Base-by-base conservation (phyloP, 2,888 invertebrate species). In the Steinernema carpocapsae region DNA sequence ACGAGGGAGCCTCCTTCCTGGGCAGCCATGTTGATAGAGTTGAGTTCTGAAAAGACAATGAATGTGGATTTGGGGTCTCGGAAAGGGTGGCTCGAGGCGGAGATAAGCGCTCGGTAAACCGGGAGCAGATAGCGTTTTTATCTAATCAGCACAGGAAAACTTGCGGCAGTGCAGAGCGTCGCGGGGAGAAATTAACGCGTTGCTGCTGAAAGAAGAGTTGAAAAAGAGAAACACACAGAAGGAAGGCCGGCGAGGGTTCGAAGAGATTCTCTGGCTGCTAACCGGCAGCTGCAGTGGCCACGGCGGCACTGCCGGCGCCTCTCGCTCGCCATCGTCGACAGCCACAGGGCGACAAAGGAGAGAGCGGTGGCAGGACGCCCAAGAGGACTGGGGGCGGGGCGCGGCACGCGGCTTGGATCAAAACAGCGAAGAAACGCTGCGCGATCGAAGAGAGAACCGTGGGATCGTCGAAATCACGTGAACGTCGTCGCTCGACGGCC, bases 1-100 rank as follows among this genome's bases (percentile, higher is more conserved):
- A 81, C 77, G 14, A 72, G 24, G 6, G 79, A 78, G 17, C 64
- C 64, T 64, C 64, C 64, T 64, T 64, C 64, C 32, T 64, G 64
- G 37, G 64, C 64, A 32, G 64, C 64, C 64, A 64, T 64, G 29
- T 64, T 48, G 48, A 48, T 2, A 2, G 48, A n/a, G 3, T 48
- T 48, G 17, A 48, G 48, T 48, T 12, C 64, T 64, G 64, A 29
- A 64, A 37, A 37, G 37, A 64, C 64, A 26, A 32, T 12, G 64
- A 32, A 14, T 37, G 56, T 48, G n/a, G n/a, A 48, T n/a, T 48
- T 48, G 7, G 37, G 37, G 37, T 37, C 10, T 37, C 4, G 37
- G n/a, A n/a, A n/a, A 37, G 37, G 10, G 37, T 37, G 10, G 37
- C 37, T 37, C 37, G 37, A 48, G 17, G 14, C 48, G 48, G 48